These are phyloP conservation scores for Cyprinodon variegatus DNA, from an alignment of 2,113 vertebrate species.

Conservation along the genomic window DNA sequence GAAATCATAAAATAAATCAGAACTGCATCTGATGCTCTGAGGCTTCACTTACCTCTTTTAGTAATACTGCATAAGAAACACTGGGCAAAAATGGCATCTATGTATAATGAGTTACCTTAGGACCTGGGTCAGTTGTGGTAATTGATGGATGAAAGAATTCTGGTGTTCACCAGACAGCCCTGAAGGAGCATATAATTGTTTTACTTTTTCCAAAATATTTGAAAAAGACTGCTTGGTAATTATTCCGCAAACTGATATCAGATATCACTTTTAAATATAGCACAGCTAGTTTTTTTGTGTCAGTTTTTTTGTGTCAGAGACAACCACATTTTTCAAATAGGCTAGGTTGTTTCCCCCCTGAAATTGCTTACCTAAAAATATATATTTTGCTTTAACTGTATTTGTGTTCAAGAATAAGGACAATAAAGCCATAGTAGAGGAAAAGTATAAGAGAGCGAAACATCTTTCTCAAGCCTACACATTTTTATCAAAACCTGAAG, in stretches of 20 bases:
- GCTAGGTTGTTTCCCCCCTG: background rate
- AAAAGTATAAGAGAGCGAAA: no score
- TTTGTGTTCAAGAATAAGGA: background rate
- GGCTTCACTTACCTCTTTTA: no score
- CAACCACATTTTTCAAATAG: background rate
- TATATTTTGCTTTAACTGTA: background rate
- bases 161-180: background rate
- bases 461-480: no score
- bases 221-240: background rate
- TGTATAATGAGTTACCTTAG: no score
- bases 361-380: background rate
- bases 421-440: background rate
- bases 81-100: no score
- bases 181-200: background rate
- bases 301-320: background rate
- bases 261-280: background rate
- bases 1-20: no score
- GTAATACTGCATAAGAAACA: no score
- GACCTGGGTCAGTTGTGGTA: no score
- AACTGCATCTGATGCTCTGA: no score
- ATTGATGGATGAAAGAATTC: no score
- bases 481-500: background rate
- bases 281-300: background rate
- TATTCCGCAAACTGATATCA: background rate
- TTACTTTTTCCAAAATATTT: background rate